phyloP scores from a whole-genome alignment of 2,888 invertebrate genomes.

The Pasiphila rectangulata region DNA sequence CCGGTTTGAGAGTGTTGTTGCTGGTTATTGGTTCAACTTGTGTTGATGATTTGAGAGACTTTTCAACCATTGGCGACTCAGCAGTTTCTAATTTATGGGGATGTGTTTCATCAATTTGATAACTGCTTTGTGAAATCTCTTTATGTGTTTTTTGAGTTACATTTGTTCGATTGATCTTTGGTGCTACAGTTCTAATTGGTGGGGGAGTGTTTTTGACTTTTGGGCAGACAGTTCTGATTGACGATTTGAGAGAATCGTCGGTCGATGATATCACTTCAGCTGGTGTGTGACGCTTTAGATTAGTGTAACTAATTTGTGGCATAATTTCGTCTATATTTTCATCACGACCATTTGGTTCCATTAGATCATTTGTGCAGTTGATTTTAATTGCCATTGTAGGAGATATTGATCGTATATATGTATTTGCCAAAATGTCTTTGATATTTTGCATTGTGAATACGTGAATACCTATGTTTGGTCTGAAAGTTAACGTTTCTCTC shows the following conservation, averaged over 20 bases:
- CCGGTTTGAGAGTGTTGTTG: too few relatives aligned
- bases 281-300: neutral
- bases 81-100: neutral
- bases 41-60: neutral
- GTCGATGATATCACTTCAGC: too few relatives aligned
- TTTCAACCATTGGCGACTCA: neutral
- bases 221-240: neutral
- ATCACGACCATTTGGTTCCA: neutral
- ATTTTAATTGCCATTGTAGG: slow-evolving; percentile 23
- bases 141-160: neutral
- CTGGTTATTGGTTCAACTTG: neutral
- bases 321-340: too few relatives aligned
- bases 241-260: too few relatives aligned
- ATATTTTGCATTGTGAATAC: slow-evolving; percentile 21
- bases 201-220: neutral
- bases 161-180: neutral
- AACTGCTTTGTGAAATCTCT: neutral
- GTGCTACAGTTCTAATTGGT: neutral
- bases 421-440: slow-evolving; percentile 19
- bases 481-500: slow-evolving; percentile 9
- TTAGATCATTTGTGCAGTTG: slow-evolving; percentile 15
- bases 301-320: neutral
- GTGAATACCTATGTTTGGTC: slow-evolving; percentile 11
- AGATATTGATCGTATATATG: too few relatives aligned
- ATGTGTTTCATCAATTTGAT: neutral